Evolutionary conservation across 1,140 invertebrate species (phyloP).

Genomic region (Pseudomyrmex gracilis): DNA sequence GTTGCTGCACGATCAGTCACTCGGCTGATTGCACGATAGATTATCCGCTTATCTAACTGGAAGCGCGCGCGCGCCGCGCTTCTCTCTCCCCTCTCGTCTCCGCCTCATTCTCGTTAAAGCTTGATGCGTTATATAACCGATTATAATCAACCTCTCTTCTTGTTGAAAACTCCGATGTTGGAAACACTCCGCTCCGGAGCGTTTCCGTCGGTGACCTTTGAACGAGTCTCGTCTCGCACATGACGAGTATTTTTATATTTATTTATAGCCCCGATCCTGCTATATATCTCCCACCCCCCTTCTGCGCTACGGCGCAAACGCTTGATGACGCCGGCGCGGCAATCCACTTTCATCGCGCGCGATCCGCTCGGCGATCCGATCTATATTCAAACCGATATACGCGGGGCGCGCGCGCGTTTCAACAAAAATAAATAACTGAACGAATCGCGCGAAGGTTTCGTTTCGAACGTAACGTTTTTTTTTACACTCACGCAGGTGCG

Average conservation of each 20-base stretch:
- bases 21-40: conserved; percentile 52
- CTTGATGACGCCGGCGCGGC: conserved; percentile 1
- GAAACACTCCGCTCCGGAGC: background rate
- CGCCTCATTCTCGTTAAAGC: background rate
- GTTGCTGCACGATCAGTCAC: conserved; percentile 40
- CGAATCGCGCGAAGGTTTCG: no score
- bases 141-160: conserved; percentile 22
- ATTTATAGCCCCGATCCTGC: conserved; percentile 48
- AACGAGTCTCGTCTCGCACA: background rate
- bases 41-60: conserved; percentile 45
- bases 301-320: background rate
- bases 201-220: conserved; percentile 36
- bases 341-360: background rate
- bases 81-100: background rate
- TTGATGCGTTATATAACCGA: conserved; percentile 41
- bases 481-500: no score
- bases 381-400: conserved; percentile 15
- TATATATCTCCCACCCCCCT: background rate
- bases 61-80: background rate
- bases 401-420: background rate
- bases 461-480: no score
- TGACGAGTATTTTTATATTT: background rate
- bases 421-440: no score
- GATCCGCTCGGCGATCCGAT: background rate
- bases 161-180: conserved; percentile 5